Base-by-base conservation (phyloP, 2,888 invertebrate species). In the Drosophila seclusa region DNA sequence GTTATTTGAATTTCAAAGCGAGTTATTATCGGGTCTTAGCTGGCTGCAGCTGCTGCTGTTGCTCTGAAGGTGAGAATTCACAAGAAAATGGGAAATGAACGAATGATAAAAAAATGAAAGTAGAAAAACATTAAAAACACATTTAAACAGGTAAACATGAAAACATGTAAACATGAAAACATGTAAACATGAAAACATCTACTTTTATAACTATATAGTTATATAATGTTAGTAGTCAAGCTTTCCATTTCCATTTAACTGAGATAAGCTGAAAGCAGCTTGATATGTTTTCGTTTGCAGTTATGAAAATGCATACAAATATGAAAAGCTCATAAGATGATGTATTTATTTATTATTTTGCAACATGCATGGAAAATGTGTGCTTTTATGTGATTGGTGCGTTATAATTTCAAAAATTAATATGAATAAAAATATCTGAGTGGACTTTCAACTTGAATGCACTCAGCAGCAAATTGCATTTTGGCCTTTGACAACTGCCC, bases 1-100 rank as follows among this genome's bases (percentile, higher is more conserved):
- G 67, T 62, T 63, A 42, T 57, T 49, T 34, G 18, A 52, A n/a
- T 49, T 31, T 49, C n/a, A 50, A 52, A 34, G 70, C 55, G 29
- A 42, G 52, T 57, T 64, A 27, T 57, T 75, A 57, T 57, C 57
- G 34, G 45, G 45, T 24, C 48, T 48, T 16, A 24, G 21, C 29
- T 24, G 21, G 1, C 13, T 45, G 45, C 45, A 32, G 57, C 11
- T 31, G 8, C 8, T 29, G 27, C 11, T 10, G n/a, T 16, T 50
- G n/a, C 29, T 34, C 16, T 24, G 10, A 34, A 16, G 40, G 27
- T 49, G 55, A 3, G 32, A 36, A 49, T 58, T 49, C 45, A 76
- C 50, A 62, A 66, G 57, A 38, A 48, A 50, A 16, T 27, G 27
- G 36, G 2, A 55, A 53, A 27, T 27, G n/a, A 11, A 42, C 50